These are phyloP conservation scores for Papilio elwesi DNA, from an alignment of 2,888 invertebrate species.

Conservation along the genomic window DNA sequence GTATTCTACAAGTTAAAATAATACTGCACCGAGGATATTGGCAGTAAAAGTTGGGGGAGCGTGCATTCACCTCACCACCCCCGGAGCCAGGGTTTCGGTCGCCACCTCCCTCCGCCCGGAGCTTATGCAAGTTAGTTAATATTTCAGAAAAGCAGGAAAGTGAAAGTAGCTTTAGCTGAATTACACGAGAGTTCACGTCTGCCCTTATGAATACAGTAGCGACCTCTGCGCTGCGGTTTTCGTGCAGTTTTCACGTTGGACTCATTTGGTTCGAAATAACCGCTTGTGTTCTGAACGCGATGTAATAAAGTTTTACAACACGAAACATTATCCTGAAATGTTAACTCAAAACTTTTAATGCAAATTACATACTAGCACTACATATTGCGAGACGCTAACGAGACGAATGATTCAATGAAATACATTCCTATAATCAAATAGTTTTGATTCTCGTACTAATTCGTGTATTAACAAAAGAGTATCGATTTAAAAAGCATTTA, in stretches of 20 bases:
- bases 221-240: slow-evolving; percentile 33
- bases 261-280: slow-evolving; percentile 11
- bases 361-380: not conserved
- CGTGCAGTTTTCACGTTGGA: slow-evolving; percentile 34
- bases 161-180: slow-evolving; percentile 64
- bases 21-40: slow-evolving; percentile 41
- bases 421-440: too few species aligned
- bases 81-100: slow-evolving; percentile 4
- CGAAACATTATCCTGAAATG: not conserved
- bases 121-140: slow-evolving; percentile 81
- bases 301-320: not conserved
- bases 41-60: slow-evolving; percentile 49
- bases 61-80: slow-evolving; percentile 65
- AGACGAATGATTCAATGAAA: too few species aligned
- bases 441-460: too few species aligned
- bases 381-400: not conserved
- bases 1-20: slow-evolving; percentile 50
- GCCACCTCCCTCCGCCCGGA: slow-evolving; percentile 54
- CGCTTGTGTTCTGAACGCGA: not conserved
- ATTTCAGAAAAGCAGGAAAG: slow-evolving; percentile 74
- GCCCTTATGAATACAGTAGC: slow-evolving; percentile 41
- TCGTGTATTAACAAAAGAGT: too few species aligned
- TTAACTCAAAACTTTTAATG: not conserved
- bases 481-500: too few species aligned
- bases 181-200: slow-evolving; percentile 47